Evolutionary conservation across 2,888 invertebrate genomes (phyloP).

Genomic region (Chesias legatella): DNA sequence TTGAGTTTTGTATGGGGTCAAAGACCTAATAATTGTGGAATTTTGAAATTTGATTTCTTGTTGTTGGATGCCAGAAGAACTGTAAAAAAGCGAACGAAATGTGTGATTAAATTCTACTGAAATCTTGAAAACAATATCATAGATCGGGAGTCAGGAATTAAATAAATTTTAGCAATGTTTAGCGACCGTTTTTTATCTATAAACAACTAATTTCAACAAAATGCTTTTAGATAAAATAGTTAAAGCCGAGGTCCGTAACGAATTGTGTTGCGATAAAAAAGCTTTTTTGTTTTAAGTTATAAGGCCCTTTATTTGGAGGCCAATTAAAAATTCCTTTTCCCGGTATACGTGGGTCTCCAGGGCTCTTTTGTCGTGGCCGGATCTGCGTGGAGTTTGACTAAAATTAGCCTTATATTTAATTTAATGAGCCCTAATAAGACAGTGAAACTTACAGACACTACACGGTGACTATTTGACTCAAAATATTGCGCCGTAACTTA

Average conservation of each 20-base stretch:
- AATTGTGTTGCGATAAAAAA: slow-evolving; percentile 42
- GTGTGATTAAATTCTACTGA: too few relatives aligned
- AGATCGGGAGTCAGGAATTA: too few relatives aligned
- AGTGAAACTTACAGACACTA: slow-evolving; percentile 39
- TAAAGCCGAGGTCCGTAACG: slow-evolving; percentile 35
- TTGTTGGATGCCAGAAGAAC: too few relatives aligned
- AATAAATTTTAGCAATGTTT: too few relatives aligned
- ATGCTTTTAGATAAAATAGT: slow-evolving; percentile 36
- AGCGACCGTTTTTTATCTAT: too few relatives aligned
- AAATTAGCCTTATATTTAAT: slow-evolving; percentile 65
- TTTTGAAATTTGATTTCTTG: too few relatives aligned
- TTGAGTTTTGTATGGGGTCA: too few relatives aligned
- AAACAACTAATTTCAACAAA: slow-evolving; percentile 25
- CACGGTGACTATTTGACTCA: slow-evolving; percentile 30
- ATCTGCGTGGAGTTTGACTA: slow-evolving; percentile 52
- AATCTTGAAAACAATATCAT: too few relatives aligned
- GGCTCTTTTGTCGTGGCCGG: slow-evolving; percentile 62
- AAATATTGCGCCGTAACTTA: slow-evolving; percentile 28
- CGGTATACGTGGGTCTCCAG: slow-evolving; percentile 48
- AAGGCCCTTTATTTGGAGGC: slow-evolving; percentile 61
- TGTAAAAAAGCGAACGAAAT: too few relatives aligned
- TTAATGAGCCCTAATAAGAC: slow-evolving; percentile 60
- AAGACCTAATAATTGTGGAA: too few relatives aligned
- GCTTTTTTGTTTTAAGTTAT: slow-evolving; percentile 49
- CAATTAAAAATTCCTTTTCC: slow-evolving; percentile 71